Percentiles rank a stretch among this genome's conserved stretches.
These are phyloP conservation scores for Copidosoma aretas DNA, from an alignment of 2,888 invertebrate genomes.

Conservation along the genomic window DNA sequence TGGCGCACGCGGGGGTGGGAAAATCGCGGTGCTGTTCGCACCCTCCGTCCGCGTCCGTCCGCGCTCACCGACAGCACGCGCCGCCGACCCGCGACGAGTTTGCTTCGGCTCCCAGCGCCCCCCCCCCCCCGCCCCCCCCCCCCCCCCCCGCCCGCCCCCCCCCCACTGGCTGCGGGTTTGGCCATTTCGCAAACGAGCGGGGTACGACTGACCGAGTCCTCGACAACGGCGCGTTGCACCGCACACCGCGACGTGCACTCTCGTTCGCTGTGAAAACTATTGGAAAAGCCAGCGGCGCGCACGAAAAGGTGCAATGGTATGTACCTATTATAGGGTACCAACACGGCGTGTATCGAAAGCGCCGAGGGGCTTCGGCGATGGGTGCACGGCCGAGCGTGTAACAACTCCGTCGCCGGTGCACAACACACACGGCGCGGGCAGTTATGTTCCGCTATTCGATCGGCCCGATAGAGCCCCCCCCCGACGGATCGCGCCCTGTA, in stretches of 20 bases:
- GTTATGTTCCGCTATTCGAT: too few species aligned
- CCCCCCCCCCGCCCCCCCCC: not conserved
- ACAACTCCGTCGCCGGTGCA: too few species aligned
- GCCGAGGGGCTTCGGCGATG: too few species aligned
- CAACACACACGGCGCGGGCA: too few species aligned
- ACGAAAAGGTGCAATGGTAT: conserved; percentile 16
- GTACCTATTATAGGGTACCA: too few species aligned
- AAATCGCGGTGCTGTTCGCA: conserved; percentile 10
- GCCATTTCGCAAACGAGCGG: conserved; percentile 22
- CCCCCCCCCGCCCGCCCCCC: not conserved
- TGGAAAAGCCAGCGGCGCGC: conserved; percentile 3
- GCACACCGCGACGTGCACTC: conserved; percentile 37
- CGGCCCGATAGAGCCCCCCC: too few species aligned
- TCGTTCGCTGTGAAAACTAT: conserved; percentile 19
- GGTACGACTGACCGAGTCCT: conserved; percentile 46
- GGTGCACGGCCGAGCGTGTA: too few species aligned
- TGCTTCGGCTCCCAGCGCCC: conserved; percentile 59
- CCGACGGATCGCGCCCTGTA: too few species aligned
- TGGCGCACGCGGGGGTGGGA: conserved; percentile 12
- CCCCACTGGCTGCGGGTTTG: not conserved
- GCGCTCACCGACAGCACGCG: conserved; percentile 2
- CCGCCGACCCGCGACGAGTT: conserved; percentile 57
- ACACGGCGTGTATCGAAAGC: too few species aligned
- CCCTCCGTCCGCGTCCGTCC: not conserved
- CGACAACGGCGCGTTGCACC: conserved; percentile 44